A percentile compares a stretch with the other conserved stretches of the same genome.
Conservation (phyloP, 1,140 invertebrate species). For the Pseudobourletiella spinata region DNA sequence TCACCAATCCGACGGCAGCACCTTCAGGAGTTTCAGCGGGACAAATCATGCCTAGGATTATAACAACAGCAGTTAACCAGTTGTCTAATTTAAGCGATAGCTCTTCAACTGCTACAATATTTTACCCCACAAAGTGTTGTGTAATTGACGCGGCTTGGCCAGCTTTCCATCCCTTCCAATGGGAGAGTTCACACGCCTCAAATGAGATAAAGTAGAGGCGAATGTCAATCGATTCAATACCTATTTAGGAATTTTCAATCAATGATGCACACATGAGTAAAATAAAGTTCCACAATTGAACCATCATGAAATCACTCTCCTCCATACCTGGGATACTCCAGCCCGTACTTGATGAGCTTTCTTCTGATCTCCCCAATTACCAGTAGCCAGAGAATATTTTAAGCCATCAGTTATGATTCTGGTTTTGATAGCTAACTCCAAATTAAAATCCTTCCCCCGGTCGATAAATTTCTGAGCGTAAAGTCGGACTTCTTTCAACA, state of each 20-base stretch:
- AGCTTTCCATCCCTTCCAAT: slow-evolving; percentile 97
- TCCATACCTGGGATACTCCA: slow-evolving; percentile 71
- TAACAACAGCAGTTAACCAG: not conserved
- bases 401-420: slow-evolving; percentile 97
- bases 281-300: too few relatives aligned
- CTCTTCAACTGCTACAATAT: too few relatives aligned
- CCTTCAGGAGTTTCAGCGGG: slow-evolving; percentile 98
- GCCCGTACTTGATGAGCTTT: slow-evolving; percentile 97
- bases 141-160: slow-evolving; percentile 93
- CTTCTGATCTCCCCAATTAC: slow-evolving; percentile 99
- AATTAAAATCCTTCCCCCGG: slow-evolving; percentile 93
- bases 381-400: slow-evolving; percentile 93
- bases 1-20: slow-evolving; percentile 83
- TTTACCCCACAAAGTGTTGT: slow-evolving; percentile 95
- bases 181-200: slow-evolving; percentile 92
- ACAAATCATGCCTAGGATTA: slow-evolving; percentile 78
- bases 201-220: slow-evolving; percentile 94
- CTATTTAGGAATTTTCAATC: too few relatives aligned
- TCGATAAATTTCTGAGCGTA: slow-evolving; percentile 99
- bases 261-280: too few relatives aligned
- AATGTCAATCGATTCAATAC: slow-evolving; percentile 94
- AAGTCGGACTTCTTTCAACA: slow-evolving; percentile 91
- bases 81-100: too few relatives aligned
- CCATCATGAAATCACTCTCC: too few relatives aligned
- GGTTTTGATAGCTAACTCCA: slow-evolving; percentile 94